Conservation (phyloP, 2,797 vertebrate genomes). For the Mycteria americana region DNA sequence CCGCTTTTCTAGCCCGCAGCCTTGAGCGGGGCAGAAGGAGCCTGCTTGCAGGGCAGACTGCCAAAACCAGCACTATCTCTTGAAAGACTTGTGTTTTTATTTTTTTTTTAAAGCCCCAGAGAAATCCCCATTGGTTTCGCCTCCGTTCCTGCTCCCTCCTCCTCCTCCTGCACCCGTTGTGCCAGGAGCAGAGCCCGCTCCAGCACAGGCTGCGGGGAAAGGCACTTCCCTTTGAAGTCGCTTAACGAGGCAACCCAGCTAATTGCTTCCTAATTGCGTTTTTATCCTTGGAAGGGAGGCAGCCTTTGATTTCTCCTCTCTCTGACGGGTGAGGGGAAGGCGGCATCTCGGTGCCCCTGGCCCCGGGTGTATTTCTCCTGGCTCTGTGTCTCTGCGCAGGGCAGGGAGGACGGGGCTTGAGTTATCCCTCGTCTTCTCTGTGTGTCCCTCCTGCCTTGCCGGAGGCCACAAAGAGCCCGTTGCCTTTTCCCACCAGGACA, state of each 20-base stretch:
- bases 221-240: constrained; percentile 64
- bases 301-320: constrained; percentile 68
- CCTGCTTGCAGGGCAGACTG: not conserved
- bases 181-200: constrained; percentile 48
- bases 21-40: not conserved
- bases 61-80: not conserved
- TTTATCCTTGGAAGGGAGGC: constrained; percentile 59
- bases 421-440: not conserved
- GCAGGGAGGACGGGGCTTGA: not conserved
- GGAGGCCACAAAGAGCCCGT: not conserved
- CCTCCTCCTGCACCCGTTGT: constrained; percentile 35
- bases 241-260: constrained; percentile 67
- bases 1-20: not conserved
- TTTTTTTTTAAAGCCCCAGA: not conserved
- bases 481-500: not conserved
- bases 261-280: constrained; percentile 72
- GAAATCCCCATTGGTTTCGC: not conserved
- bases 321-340: constrained; percentile 1
- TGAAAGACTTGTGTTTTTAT: not conserved
- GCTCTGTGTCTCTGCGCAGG: not conserved
- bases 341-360: not conserved
- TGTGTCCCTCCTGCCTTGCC: not conserved
- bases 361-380: not conserved
- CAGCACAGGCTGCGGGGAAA: constrained; percentile 6
- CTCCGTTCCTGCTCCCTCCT: not conserved